A percentile compares a stretch with the other conserved stretches of the same genome.
These are phyloP conservation scores for Anguilla anguilla DNA, from an alignment of 2,797 vertebrate genomes.

Conservation along the genomic window DNA sequence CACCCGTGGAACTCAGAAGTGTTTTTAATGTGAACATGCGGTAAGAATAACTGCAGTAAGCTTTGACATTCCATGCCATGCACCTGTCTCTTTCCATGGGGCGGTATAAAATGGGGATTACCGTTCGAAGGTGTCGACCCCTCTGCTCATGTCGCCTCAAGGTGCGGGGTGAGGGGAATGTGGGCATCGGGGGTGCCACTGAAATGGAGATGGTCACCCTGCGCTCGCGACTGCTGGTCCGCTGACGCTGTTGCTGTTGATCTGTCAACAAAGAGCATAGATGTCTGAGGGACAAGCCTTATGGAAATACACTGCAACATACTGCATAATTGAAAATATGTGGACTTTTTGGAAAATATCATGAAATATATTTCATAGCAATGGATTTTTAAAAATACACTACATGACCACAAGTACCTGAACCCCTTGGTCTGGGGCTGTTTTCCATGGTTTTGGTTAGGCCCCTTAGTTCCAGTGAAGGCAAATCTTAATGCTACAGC, in stretches of 20 bases:
- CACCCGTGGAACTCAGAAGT: no score
- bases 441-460: no score
- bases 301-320: background rate
- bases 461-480: no score
- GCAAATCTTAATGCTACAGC: no score
- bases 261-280: constrained; percentile 61
- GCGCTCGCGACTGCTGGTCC: constrained; percentile 76
- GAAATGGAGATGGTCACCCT: constrained; percentile 76
- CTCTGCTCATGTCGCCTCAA: constrained; percentile 69
- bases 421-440: no score
- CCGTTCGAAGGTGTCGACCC: constrained; percentile 72
- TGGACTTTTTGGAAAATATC: no score
- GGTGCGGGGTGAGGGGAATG: constrained; percentile 73
- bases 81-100: background rate
- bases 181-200: constrained; percentile 79
- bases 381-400: background rate
- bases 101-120: constrained; percentile 62
- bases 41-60: background rate
- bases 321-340: background rate
- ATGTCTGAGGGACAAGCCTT: background rate
- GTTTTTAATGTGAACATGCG: no score
- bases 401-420: no score
- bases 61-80: background rate
- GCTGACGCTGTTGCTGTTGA: constrained; percentile 72
- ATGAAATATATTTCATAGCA: background rate